Evolutionary conservation across 2,888 invertebrate species (phyloP).

Genomic region (Drosophila neoperkinsi): DNA sequence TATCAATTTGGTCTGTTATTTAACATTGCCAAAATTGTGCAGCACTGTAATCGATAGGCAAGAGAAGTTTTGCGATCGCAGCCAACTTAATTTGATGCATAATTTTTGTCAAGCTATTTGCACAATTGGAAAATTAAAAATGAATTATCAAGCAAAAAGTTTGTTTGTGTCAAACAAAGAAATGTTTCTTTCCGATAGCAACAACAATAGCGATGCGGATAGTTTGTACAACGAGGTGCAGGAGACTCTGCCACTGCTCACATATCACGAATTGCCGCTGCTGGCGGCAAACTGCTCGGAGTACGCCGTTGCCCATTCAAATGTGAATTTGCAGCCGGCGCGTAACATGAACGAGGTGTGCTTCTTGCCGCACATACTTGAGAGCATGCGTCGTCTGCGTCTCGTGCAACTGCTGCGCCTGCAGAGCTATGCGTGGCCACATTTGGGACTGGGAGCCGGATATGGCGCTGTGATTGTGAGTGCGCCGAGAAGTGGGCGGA

Average conservation of each 20-base stretch:
- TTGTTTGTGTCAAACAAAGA: not conserved
- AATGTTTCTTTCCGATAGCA: not conserved
- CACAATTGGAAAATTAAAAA: not conserved
- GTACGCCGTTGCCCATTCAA: conserved; percentile 54
- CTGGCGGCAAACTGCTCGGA: conserved; percentile 52
- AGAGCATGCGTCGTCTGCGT: conserved; percentile 37
- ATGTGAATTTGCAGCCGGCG: conserved; percentile 21
- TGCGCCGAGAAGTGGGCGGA: conserved; percentile 66
- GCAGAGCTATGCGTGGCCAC: conserved; percentile 68
- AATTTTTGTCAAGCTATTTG: not conserved
- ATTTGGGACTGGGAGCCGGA: conserved; percentile 24
- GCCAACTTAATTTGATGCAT: conserved; percentile 33
- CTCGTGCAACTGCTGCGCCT: conserved; percentile 48
- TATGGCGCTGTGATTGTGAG: conserved; percentile 58
- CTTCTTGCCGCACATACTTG: conserved; percentile 41
- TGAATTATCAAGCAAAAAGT: not conserved
- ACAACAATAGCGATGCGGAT: conserved; percentile 12
- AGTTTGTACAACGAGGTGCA: conserved; percentile 10
- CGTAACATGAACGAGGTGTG: conserved; percentile 42
- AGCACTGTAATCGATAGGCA: not conserved
- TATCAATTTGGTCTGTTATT: not conserved
- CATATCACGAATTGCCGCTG: conserved; percentile 34
- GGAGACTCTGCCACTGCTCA: conserved; percentile 1
- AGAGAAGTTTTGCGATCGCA: conserved; percentile 16
- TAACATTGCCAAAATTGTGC: not conserved